Evolutionary conservation across 2,113 vertebrate species (phyloP), one percentile per base, ranked within the genome.

Genomic region (Eudyptes chrysolophus): DNA sequence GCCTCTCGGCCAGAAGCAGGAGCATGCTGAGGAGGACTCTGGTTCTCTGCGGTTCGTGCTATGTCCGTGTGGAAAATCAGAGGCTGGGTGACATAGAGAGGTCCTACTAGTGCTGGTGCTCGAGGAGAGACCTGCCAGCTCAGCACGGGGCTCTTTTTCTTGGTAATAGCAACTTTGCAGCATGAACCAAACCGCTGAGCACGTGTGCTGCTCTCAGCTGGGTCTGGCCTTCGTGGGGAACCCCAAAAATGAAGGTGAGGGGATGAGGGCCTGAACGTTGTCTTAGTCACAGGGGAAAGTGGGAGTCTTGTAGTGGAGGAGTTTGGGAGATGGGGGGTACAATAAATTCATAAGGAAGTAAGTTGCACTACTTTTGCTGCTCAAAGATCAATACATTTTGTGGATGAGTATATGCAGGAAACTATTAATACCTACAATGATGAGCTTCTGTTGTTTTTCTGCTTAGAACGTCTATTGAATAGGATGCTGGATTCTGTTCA

Each of bases 21-120:
- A 61, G 7, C 10, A 4, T 0, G 0, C 14, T 0, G 2, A 13
- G 36, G 34, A 16, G 36, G 34, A 16, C 30, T 46, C 57, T n/a
- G 29, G 7, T 62, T 74, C 42, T 38, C 14, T 46, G 48, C 2
- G 0, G 3, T 40, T 72, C 11, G 2, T 44, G 30, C 40, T 16
- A 3, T 49, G 11, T 32, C 25, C 21, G 7, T 27, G 20, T 60
- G 34, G 38, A 42, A 70, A 48, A 49, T 60, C 42, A 19, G 21
- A 27, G 54, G 55, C 29, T 26, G 34, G 34, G 29, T 54, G 34
- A 62, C 25, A 25, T 1, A 8, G 48, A 42, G 11, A 54, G 9
- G 17, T 64, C 25, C 38, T 27, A 3, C 17, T 5, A 30, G 17
- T 36, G 61, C 12, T 1, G 0, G 21, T 10, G 13, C 38, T 29